A percentile compares a stretch with the other conserved stretches of the same genome.
phyloP scores from a whole-genome alignment of 2,113 vertebrate genomes.

The Pavo muticus region DNA sequence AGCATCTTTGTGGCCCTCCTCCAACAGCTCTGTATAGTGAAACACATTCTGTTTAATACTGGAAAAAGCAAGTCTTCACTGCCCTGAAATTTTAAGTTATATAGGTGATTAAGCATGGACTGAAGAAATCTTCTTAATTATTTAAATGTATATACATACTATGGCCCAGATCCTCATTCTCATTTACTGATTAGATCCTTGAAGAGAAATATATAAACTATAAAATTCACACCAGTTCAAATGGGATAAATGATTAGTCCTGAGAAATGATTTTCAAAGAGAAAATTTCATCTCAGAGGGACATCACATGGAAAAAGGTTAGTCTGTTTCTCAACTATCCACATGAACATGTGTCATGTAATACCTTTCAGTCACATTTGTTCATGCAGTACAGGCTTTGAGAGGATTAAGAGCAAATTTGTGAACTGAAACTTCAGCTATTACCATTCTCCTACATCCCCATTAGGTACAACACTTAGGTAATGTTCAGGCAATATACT shows the following conservation, averaged over 20 bases:
- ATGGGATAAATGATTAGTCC: not conserved
- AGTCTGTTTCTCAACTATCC: not conserved
- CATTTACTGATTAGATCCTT: not conserved
- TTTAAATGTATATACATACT: not conserved
- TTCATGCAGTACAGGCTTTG: accelerated
- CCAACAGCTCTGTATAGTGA: too few relatives aligned
- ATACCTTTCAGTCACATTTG: not conserved
- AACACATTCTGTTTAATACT: not conserved
- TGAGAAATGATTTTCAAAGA: not conserved
- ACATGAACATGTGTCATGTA: not conserved
- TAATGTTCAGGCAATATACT: not conserved
- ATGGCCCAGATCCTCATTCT: accelerated
- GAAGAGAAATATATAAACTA: not conserved
- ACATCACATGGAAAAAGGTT: accelerated
- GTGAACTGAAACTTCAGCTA: not conserved
- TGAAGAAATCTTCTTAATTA: not conserved
- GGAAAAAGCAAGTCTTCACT: not conserved
- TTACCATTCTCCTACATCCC: not conserved
- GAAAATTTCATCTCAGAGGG: not conserved
- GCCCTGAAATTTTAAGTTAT: not conserved
- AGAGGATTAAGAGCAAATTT: not conserved
- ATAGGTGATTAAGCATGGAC: not conserved
- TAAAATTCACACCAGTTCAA: not conserved
- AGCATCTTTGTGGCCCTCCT: too few relatives aligned
- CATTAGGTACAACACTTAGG: not conserved